phyloP scores from a whole-genome alignment of 2,113 vertebrate species.

The Genyomyrus donnyi region DNA sequence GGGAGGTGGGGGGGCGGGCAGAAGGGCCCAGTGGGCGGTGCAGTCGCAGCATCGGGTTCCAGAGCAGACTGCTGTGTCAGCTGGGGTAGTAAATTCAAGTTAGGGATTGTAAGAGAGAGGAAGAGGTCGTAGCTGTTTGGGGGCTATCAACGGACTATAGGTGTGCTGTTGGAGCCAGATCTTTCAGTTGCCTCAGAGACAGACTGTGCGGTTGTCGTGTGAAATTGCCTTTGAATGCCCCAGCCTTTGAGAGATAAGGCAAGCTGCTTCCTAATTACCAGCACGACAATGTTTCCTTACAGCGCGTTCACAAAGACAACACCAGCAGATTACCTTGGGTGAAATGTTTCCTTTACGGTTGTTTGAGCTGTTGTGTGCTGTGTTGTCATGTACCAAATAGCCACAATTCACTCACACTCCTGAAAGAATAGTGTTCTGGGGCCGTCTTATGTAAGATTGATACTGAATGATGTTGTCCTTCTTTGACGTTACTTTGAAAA shows the following conservation, averaged over 20 bases:
- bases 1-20: background rate
- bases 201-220: background rate
- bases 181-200: background rate
- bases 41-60: background rate
- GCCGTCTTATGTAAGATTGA: background rate
- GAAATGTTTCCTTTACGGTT: background rate
- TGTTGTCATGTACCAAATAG: background rate
- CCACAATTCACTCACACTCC: background rate
- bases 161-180: background rate
- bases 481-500: background rate
- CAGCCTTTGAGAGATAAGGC: background rate
- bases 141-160: background rate
- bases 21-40: background rate
- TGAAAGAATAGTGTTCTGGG: background rate
- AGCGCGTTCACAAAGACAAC: background rate
- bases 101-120: background rate
- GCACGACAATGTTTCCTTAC: background rate
- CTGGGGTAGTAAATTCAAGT: background rate
- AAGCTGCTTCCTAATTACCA: background rate
- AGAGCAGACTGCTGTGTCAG: background rate
- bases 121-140: background rate
- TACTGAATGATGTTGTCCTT: background rate
- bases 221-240: background rate
- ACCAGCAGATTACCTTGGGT: background rate
- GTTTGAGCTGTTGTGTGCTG: background rate